Base-by-base conservation (phyloP, 2,113 vertebrate genomes). In the Psettodes erumei region DNA sequence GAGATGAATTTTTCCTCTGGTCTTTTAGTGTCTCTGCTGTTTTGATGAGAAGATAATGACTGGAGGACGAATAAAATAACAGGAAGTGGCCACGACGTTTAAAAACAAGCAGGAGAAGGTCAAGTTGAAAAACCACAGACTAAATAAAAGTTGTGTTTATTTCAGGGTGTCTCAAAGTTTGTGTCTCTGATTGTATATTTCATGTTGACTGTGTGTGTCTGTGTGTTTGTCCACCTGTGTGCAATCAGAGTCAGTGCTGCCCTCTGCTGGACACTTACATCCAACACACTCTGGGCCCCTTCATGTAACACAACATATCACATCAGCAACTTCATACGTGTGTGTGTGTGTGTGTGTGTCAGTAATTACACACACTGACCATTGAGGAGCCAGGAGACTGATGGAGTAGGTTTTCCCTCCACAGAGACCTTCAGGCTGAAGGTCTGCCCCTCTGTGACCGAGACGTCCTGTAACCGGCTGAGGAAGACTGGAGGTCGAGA, bases 211-310 rank as follows among this genome's bases (percentile, higher is more conserved):
- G 25, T 37, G n/a, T 33, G 15, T 23, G 11, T 23, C 5, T 59
- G 56, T 38, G 9, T 15, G 11, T 59, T 19, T 45, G 43, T 19
- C 4, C 15, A 18, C 15, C 16, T 19, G 43, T 6, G 43, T 18
- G 42, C n/a, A n/a, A n/a, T 18, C 43, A 48, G 45, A 12, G 38
- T 35, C 18, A 33, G 8, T 72, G 72, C 58, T 64, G 71, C 77
- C 77, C 62, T 18, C 82, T 80, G 58, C 50, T 77, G 82, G 77
- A 72, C 13, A 21, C 27, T 2, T 40, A 8, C 1, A 1, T 8
- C 4, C 28, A 70, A 19, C 19, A 59, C 66, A 71, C 3, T 27
- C 23, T 23, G n/a, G 2, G 8, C 18, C 5, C 0, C 16, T n/a
- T 19, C 13, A 45, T 45, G 42, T n/a, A n/a, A n/a, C n/a, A n/a